Base-by-base conservation (phyloP, 2,888 invertebrate genomes). In the Labia minor region DNA sequence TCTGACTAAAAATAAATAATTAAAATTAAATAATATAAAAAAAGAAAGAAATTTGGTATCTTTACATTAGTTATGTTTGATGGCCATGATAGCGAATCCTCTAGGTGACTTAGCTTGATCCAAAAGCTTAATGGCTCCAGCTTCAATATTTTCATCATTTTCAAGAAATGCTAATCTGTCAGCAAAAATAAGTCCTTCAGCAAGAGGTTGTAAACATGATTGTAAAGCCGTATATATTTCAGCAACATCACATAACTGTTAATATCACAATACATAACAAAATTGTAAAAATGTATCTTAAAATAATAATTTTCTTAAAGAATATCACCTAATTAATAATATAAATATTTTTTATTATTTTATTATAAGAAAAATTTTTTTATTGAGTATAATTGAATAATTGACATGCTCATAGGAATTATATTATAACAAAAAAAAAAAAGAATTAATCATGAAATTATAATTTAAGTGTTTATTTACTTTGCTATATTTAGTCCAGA, bases 41-140 rank as follows among this genome's bases (percentile, higher is more conserved):
- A 26, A 26, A 26, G 26, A 6, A 26, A 26, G 8, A 26, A 26
- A 6, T 26, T 26, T 26, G 26, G 8, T 26, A 26, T 6, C 26
- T 26, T 26, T 26, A 26, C 26, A 49, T 49, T 11, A 49, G 49
- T 4, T 10, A 8, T 49, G n/a, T 49, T 49, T 49, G 2, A 49
- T 3, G 2, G 49, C 49, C 49, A 49, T 49, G 2, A 49, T 49
- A 37, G 83, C 86, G 71, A 82, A 79, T 75, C 86, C 86, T 72
- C 87, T 80, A 0, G 88, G 87, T n/a, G 88, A 88, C 71, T 84
- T 76, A 67, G 76, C 76, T 70, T 84, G 84, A 74, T 86, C 78
- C 68, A 85, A 81, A 68, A 87, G 81, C 75, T 82, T 84, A 72
- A 81, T 81, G 71, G 81, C 81, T 65, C 75, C 77, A 76, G 76